Base-by-base conservation (phyloP, 2,888 invertebrate genomes). In the Drosophila tanythrix region DNA sequence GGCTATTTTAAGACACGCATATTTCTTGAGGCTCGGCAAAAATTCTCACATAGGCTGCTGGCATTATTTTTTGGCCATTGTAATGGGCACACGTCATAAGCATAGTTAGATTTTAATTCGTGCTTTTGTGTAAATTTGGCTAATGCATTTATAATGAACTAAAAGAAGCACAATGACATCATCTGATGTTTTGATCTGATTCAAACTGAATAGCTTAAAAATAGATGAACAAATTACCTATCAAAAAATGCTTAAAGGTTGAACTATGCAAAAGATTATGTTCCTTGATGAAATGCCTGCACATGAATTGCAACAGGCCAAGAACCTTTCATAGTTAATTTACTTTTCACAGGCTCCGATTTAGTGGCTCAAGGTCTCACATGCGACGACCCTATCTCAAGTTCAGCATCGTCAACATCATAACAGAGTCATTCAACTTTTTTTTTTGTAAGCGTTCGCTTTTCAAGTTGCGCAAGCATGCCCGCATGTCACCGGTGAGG, bases 71-170 rank as follows among this genome's bases (percentile, higher is more conserved):
- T 40, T 53, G 53, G 18, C 6, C 55, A 46, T 27, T 21, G 35
- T 58, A 60, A 56, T 55, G 38, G 38, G 57, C 25, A 66, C 38
- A 74, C 74, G 52, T 60, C 70, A 76, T 82, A 82, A 85, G 85
- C 79, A 74, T 82, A 69, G 58, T 72, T 71, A 55, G 67, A 53
- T 67, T 76, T 79, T 81, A 76, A 86, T 86, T 79, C 43, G 53
- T 40, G 58, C 53, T 51, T 52, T 52, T 46, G 38, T 58, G 67
- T 50, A 67, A 72, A 80, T 64, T 68, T 60, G 60, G 58, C 75
- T 89, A 87, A 87, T 89, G 88, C 83, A 82, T 89, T 87, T 87
- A 81, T 87, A 87, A 87, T 87, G 74, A 71, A 69, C 55, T 53
- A 15, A 29, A 69, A 51, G 29, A 64, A 46, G 21, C 40, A 38